Evolutionary conservation across 2,113 vertebrate species (phyloP), one percentile per base, ranked within the genome.

Genomic region (Xerus inauris): DNA sequence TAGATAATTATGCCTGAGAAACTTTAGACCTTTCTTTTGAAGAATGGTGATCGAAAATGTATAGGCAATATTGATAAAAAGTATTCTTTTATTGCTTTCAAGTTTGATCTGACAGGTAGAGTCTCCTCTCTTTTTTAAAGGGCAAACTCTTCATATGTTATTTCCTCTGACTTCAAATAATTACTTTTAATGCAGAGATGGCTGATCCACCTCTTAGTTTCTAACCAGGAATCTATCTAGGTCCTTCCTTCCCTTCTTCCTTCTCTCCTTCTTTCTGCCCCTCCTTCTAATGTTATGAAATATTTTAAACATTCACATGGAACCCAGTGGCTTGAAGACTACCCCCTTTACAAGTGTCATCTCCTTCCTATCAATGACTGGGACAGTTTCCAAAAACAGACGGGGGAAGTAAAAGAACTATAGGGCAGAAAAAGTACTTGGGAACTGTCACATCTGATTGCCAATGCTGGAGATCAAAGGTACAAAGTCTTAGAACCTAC

Each of bases 181-280:
- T 96, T 96, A 65, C 32, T 32, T 97, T 79, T 45, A 91, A 75
- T 0, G 0, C 30, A 51, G 32, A 75, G 38, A 72, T 54, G 28
- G 75, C 89, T 88, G 71, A 96, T 62, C 47, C 19, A 82, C n/a
- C 57, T 95, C 91, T 89, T 35, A 32, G 5, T 40, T 98, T 54
- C 94, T 97, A 94, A 96, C 96, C 79, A 97, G 92, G 89, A 89
- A 97, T 95, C 94, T 97, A 93, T 96, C 89, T 85, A 89, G 69
- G 76, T 59, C 84, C 92, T 96, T 90, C 35, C 19, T 84, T 82
- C 5, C 30, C 22, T 28, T 20, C 3, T 20, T 22, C 5, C 32
- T 42, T 24, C 16, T 40, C 3, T 54, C 16, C 26, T 30, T 20
- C 2, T 22, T 19, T 8, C 28, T 13, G 6, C 54, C 38, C 19